These are phyloP conservation scores for Dreissena rostriformis DNA, from an alignment of 1,140 invertebrate genomes.

Conservation along the genomic window DNA sequence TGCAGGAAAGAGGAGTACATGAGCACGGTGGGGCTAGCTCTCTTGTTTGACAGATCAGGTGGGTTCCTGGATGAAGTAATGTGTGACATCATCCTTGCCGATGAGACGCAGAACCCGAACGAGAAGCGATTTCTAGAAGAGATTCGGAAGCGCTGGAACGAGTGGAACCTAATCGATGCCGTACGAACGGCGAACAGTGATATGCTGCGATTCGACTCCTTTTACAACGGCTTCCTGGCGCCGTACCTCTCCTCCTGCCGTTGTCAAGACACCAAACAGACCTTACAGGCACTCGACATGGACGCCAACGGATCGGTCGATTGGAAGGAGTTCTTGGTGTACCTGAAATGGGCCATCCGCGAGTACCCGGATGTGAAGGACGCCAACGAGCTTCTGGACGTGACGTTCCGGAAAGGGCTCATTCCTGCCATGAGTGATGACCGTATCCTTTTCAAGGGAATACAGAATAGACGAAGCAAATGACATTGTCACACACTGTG, in stretches of 20 bases:
- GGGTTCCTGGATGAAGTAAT: slow-evolving; percentile 1
- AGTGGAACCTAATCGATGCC: slow-evolving; percentile 11
- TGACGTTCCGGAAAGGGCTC: slow-evolving; percentile 22
- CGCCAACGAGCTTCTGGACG: background rate
- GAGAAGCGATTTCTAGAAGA: slow-evolving; percentile 1
- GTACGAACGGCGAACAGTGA: background rate
- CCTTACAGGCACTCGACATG: slow-evolving; percentile 12
- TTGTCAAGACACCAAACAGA: slow-evolving; percentile 23
- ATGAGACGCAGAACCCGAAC: background rate
- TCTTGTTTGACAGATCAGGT: slow-evolving; percentile 19
- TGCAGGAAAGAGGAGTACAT: slow-evolving; percentile 35
- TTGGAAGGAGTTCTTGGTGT: slow-evolving; percentile 26
- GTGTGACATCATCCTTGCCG: background rate
- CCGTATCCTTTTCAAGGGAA: background rate
- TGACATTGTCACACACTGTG: too few species aligned
- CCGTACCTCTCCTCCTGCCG: slow-evolving; percentile 29
- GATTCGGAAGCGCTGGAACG: slow-evolving; percentile 13
- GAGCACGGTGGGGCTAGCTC: slow-evolving; percentile 13
- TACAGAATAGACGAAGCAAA: too few species aligned
- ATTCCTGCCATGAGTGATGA: slow-evolving; percentile 34
- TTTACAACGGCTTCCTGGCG: slow-evolving; percentile 32
- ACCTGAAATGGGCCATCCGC: slow-evolving; percentile 23
- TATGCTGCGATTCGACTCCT: slow-evolving; percentile 3
- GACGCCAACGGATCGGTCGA: slow-evolving; percentile 5
- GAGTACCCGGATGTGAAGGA: slow-evolving; percentile 3